These are phyloP conservation scores for Mastacembelus armatus DNA, from an alignment of 2,797 vertebrate genomes.

Conservation along the genomic window DNA sequence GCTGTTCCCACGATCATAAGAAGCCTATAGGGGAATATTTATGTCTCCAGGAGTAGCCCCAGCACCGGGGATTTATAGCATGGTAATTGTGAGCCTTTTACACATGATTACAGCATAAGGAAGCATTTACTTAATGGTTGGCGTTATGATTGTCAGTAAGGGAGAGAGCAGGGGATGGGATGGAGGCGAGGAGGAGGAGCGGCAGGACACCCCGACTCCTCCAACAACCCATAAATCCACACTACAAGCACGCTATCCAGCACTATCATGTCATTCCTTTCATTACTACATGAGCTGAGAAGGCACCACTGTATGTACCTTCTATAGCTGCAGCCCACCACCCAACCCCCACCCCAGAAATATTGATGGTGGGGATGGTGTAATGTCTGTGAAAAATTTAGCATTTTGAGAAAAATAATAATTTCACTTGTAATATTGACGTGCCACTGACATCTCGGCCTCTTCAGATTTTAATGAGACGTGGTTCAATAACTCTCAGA, in stretches of 20 bases:
- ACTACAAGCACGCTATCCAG: conserved; percentile 56
- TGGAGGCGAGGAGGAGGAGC: conserved; percentile 49
- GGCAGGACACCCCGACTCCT: conserved; percentile 65
- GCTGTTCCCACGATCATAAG: conserved; percentile 87
- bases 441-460: conserved; percentile 65
- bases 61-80: conserved; percentile 80
- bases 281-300: conserved; percentile 69
- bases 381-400: conserved; percentile 63
- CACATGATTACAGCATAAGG: conserved; percentile 86
- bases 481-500: conserved; percentile 77
- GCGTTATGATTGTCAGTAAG: conserved; percentile 62
- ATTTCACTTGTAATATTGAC: conserved; percentile 71
- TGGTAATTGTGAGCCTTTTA: conserved; percentile 86
- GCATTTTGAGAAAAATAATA: conserved; percentile 33
- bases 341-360: conserved; percentile 40
- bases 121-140: conserved; percentile 86
- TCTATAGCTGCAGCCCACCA: conserved; percentile 27
- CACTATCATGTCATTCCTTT: conserved; percentile 73
- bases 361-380: conserved; percentile 55
- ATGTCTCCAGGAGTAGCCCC: conserved; percentile 77
- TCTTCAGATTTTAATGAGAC: conserved; percentile 78
- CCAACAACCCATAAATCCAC: conserved; percentile 71
- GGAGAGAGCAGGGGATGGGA: conserved; percentile 45
- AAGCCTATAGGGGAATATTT: conserved; percentile 85
- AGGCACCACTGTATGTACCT: conserved; percentile 49